Evolutionary conservation across 2,888 invertebrate species (phyloP), one percentile per base, ranked within the genome.

Genomic region (Cryptus viduatorius): DNA sequence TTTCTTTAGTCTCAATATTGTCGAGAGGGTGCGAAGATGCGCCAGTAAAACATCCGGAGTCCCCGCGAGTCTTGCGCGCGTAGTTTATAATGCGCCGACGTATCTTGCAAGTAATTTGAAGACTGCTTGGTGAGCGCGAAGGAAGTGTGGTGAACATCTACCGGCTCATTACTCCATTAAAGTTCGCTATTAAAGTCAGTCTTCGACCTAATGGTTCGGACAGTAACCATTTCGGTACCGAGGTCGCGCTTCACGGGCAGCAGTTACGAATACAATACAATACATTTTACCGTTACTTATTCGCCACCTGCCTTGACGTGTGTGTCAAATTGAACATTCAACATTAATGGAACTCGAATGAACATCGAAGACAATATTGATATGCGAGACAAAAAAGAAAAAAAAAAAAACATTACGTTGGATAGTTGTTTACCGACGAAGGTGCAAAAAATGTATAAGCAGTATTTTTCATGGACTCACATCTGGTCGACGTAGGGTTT

Each of bases 401-500:
- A 59, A 42, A 31, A 53, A 56, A 14, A 7, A 10, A 4, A 59
- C 12, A 46, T n/a, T 56, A 56, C 24, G 10, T 37, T 56, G 7
- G 24, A 56, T 24, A 8, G 12, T 19, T 19, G 10, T 24, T 56
- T 24, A 12, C 10, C 24, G 12, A 53, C n/a, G 53, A 3, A 8
- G 24, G 24, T 19, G 19, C 12, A 24, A 24, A 19, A 16, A 4
- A 10, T n/a, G 10, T 56, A 24, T 24, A 24, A 24, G 24, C 3
- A 14, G 8, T 56, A 37, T 12, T 69, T 31, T 46, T 46, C 42
- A 4, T 8, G 0, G 89, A 95, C 97, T 96, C 94, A 98, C 98
- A 98, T 97, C 92, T 97, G 96, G 91, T 98, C 97, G 73, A 98
- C 94, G 89, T 96, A 95, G 7, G 95, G 94, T 92, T 96, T 97